Evolutionary conservation across 2,113 vertebrate genomes (phyloP), one percentile per base, ranked within the genome.

Genomic region (Triplophysa dalaica): DNA sequence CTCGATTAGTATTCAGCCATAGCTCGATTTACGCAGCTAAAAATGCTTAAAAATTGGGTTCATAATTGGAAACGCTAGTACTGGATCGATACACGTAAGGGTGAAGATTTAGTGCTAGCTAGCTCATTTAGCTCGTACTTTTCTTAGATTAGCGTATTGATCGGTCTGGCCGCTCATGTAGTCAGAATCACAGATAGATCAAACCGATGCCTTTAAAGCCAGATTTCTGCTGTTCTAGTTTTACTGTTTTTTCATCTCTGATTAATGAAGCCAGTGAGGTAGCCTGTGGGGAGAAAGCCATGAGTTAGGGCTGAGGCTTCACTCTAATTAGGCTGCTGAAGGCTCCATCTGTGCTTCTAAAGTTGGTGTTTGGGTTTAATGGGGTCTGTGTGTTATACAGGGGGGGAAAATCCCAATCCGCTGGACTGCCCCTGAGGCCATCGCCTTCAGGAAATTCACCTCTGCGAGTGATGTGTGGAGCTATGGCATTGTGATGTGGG

Each of bases 401-500:
- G 93, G 93, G 52, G 92, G 93, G 8, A 94, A 94, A 86, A 94
- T 94, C 77, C 93, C 93, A 43, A 94, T 94, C 79, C 90, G 93
- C 81, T 94, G 93, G 93, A 94, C 93, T 0, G 91, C 93, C 1
- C 93, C 93, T 1, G 93, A 94, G 81, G 93, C 93, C 86, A 94
- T 94, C 50, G 91, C 93, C 84, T 94, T 93, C 87, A 88, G 93
- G 80, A 94, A 94, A 88, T 94, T 94, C 85, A 93, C 93, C 77
- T 91, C 91, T 0, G 91, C 92, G 78, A 93, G 92, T 10, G 93
- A 94, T 22, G 92, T 93, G 77, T 94, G 93, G 93, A 94, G 93
- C 75, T 94, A 94, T 24, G 93, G 92, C 82, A 93, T 94, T 63
- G 93, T 93, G 77, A 94, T 94, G 93, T 94, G 93, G 93, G 93